These are phyloP conservation scores for Capromys pilorides DNA, from an alignment of 2,797 vertebrate species.

Conservation along the genomic window DNA sequence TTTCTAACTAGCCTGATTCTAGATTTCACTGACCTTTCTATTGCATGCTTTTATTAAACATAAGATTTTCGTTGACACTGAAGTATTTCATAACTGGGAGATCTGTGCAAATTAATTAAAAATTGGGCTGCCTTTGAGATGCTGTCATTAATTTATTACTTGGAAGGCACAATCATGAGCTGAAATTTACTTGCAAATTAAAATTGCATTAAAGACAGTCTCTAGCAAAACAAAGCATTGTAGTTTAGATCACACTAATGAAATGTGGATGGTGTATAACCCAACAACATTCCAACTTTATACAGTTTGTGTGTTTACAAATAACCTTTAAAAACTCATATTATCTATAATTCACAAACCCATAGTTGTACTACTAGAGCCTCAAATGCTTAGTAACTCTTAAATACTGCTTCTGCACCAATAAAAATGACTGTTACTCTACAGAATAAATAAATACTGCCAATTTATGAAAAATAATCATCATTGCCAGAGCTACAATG, in stretches of 20 bases:
- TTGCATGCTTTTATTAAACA: conserved; percentile 19
- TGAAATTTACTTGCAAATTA: conserved; percentile 33
- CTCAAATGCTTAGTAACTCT: not conserved
- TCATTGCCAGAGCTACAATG: not conserved
- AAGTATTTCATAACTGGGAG: not conserved
- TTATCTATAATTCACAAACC: not conserved
- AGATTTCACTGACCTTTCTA: not conserved
- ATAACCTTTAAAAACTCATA: not conserved
- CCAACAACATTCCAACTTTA: not conserved
- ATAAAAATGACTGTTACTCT: not conserved
- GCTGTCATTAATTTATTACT: not conserved
- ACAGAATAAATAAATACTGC: not conserved
- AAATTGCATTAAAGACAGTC: not conserved
- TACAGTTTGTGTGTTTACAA: not conserved
- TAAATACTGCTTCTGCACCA: not conserved
- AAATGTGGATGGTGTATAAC: not conserved
- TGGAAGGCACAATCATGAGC: not conserved
- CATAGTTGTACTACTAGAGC: not conserved
- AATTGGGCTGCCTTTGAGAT: not conserved
- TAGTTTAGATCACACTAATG: not conserved
- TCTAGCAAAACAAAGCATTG: not conserved
- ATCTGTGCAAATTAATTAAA: not conserved
- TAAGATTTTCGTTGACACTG: not conserved
- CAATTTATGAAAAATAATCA: conserved; percentile 23
- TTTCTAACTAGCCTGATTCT: conserved; percentile 2